Evolutionary conservation across 2,888 invertebrate genomes (phyloP), one percentile per base, ranked within the genome.

Genomic region (Harpalus rufipes): DNA sequence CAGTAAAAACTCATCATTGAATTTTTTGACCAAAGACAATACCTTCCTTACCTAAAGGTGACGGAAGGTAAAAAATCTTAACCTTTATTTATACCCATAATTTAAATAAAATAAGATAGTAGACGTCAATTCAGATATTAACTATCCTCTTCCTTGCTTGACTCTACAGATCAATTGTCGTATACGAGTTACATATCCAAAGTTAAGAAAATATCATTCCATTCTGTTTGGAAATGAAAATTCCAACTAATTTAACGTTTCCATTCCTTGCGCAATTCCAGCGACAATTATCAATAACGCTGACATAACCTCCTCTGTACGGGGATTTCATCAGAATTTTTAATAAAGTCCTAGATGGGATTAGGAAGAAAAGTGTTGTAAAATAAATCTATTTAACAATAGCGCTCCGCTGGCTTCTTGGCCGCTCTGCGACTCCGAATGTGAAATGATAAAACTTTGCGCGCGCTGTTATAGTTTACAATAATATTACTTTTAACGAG

Each of bases 381-480:
- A 85, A 80, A 85, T 85, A 85, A 85, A 85, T 85, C 80, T 85
- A 80, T 85, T 85, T 85, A 85, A 85, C 85, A 85, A 85, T 85
- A 59, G 68, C 80, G 76, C 25, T 21, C 32, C 5, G 32, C 32
- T 32, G 32, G 32, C 32, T 1, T 0, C 32, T 32, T 32, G 32
- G 32, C 32, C 63, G 18, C 39, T 58, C 12, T 12, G 44, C 44
- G 32, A 32, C 44, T 51, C 10, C 44, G 44, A 51, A 85, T 80
- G 85, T 85, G 80, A 85, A 85, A 85, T 85, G 85, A 85, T 80
- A 85, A 85, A 85, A 85, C 25, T 85, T 85, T 39, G 58, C 80
- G 65, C 78, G 18, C 58, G 58, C 85, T 72, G 85, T 85, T 85
- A 85, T 85, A 85, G 85, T 85, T 85, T 85, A 85, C 85, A 85